Evolutionary conservation across 2,888 invertebrate species (phyloP).

Genomic region (Atethmia centrago): DNA sequence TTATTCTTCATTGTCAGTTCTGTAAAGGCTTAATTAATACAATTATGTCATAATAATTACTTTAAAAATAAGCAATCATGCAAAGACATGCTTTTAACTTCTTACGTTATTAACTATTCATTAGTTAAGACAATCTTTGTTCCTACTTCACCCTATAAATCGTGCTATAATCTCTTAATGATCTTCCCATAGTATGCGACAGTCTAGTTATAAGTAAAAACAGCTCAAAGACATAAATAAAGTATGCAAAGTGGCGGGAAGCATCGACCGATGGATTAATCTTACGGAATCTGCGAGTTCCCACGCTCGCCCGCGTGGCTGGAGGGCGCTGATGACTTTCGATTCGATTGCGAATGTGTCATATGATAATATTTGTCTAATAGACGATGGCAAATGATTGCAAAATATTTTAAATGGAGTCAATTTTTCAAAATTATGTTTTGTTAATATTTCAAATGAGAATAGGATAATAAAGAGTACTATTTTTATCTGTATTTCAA

Average conservation of each 20-base stretch:
- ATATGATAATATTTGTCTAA: neutral
- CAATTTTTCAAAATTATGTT: neutral
- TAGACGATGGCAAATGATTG: neutral
- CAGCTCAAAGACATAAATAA: slow-evolving; percentile 74
- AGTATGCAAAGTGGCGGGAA: slow-evolving; percentile 75
- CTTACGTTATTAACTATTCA: slow-evolving; percentile 18
- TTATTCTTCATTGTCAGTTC: slow-evolving; percentile 37
- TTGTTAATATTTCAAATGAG: neutral
- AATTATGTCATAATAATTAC: slow-evolving; percentile 6
- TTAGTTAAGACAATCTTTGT: slow-evolving; percentile 34
- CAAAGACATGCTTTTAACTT: neutral
- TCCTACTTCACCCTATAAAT: slow-evolving; percentile 21
- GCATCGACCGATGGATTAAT: slow-evolving; percentile 78
- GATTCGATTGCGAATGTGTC: slow-evolving; percentile 55
- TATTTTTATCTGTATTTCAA: neutral
- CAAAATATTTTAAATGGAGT: neutral
- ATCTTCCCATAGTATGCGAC: slow-evolving; percentile 58
- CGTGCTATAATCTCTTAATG: slow-evolving; percentile 53
- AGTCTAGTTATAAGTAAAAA: slow-evolving; percentile 63
- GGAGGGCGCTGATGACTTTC: slow-evolving; percentile 58
- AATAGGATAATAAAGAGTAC: neutral
- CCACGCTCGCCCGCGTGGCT: slow-evolving; percentile 72
- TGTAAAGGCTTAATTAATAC: slow-evolving; percentile 19
- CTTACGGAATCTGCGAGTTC: slow-evolving; percentile 77
- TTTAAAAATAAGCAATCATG: slow-evolving; percentile 16